Base-by-base conservation (phyloP, 2,888 invertebrate genomes). In the Synergus japonicus region DNA sequence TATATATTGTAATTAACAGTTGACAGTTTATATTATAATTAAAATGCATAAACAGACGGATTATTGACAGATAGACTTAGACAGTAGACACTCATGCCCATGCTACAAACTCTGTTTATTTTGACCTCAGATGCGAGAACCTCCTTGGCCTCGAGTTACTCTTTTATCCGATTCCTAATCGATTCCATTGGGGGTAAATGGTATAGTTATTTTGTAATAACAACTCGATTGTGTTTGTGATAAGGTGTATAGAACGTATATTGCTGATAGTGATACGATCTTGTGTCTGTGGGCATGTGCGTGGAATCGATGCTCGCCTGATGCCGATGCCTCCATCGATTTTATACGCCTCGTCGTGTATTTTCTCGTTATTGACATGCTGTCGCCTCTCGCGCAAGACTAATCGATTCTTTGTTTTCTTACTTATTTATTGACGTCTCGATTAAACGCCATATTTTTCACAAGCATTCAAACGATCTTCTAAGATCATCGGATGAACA, bases 51-150 rank as follows among this genome's bases (percentile, higher is more conserved):
- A 83, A 18, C 18, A 83, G 84, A 89, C 87, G 84, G 86, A 89
- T 84, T 37, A 37, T 37, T 37, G 37, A 37, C 37, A 37, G 37
- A 37, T 37, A 37, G 29, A 29, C 2, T 29, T 29, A 29, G 29
- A 29, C 29, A 29, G 29, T 29, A 86, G 83, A 89, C 87, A 88
- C 84, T 82, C 89, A 89, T 89, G 89, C 88, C 85, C 89, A 89
- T 89, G 89, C 89, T 86, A 89, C 88, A 87, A 88, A 89, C 87
- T 85, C 73, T 73, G 46, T 83, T 83, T 66, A 76, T 73, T 81
- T 79, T 83, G 85, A 37, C 81, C 84, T 84, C 81, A 83, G 85
- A 82, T 76, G 83, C 81, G 83, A 86, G 83, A 85, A 83, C 85
- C 82, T 84, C 82, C 85, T 83, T 78, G 83, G 76, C 84, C 79